These are phyloP conservation scores for Drosophila fungiperda DNA, from an alignment of 2,888 invertebrate species.

Conservation along the genomic window DNA sequence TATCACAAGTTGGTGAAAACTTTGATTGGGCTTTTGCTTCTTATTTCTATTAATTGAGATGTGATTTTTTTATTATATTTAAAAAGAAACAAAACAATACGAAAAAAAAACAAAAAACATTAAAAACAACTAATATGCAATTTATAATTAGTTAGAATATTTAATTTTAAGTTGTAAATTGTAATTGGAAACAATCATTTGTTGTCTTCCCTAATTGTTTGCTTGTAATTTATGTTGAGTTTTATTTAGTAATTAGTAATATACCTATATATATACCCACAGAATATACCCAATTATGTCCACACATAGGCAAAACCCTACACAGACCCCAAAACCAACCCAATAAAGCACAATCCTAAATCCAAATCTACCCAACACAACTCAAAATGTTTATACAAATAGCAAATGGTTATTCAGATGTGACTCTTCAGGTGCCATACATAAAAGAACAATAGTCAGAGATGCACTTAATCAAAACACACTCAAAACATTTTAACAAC, in stretches of 20 bases:
- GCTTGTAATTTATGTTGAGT: constrained; percentile 77
- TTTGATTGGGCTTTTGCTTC: constrained; percentile 36
- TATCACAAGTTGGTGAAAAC: constrained; percentile 42
- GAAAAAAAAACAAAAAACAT: constrained; percentile 6
- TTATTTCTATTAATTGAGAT: constrained; percentile 68
- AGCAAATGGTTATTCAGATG: constrained; percentile 60
- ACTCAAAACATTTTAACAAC: constrained; percentile 30
- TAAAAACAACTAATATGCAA: constrained; percentile 53
- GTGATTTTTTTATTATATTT: constrained; percentile 68
- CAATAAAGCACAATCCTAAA: neutral
- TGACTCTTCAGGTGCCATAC: constrained; percentile 77
- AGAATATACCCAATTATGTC: constrained; percentile 46
- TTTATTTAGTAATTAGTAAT: constrained; percentile 67
- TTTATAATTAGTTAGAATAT: constrained; percentile 43
- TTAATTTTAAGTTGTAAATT: constrained; percentile 53
- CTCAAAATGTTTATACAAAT: constrained; percentile 35
- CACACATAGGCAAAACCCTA: constrained; percentile 50
- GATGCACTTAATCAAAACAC: constrained; percentile 22
- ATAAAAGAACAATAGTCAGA: constrained; percentile 65
- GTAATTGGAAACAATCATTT: constrained; percentile 61
- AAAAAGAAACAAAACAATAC: constrained; percentile 1
- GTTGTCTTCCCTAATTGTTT: constrained; percentile 75
- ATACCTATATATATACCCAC: constrained; percentile 24
- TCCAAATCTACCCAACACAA: constrained; percentile 3
- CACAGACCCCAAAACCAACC: neutral